phyloP scores from a whole-genome alignment of 30 jellyfish, hydroid and myxozoan species.

The Cassiopea xamachana region DNA sequence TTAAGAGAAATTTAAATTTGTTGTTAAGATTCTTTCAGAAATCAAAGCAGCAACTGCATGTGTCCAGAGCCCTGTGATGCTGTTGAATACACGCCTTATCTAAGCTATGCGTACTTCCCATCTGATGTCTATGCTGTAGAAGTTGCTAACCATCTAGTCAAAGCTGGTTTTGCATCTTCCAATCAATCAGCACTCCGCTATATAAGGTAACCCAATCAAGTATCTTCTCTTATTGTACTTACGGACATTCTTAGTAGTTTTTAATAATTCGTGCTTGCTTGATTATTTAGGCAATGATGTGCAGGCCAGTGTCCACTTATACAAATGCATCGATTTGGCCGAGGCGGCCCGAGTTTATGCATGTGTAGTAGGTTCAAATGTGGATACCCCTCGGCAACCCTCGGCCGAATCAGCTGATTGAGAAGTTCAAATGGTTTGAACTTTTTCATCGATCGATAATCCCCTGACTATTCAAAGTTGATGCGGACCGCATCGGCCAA shows the following conservation, averaged over 20 bases:
- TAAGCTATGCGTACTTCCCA: conserved; percentile 91
- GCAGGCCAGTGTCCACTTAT: background rate
- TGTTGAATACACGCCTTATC: conserved; percentile 71
- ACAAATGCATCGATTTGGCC: no score
- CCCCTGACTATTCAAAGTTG: background rate
- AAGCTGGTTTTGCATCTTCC: conserved; percentile 21
- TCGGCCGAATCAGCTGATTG: no score
- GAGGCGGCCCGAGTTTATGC: no score
- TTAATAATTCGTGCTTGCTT: background rate
- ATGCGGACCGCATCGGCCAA: background rate
- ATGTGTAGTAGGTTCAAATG: no score
- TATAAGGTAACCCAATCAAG: conserved; percentile 19
- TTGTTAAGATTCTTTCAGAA: conserved; percentile 24
- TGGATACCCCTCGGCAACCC: no score
- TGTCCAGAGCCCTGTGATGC: conserved; percentile 91
- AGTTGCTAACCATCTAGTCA: conserved; percentile 77
- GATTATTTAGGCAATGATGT: no score
- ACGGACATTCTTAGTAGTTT: background rate
- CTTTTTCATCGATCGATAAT: no score
- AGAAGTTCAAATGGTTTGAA: no score
- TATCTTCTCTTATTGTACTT: background rate
- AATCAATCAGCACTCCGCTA: conserved; percentile 15
- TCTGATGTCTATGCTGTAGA: conserved; percentile 85
- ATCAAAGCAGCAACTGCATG: conserved; percentile 26
- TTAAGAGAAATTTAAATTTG: background rate